Evolutionary conservation across 2,797 vertebrate genomes (phyloP).

Genomic region (Oreortyx pictus): DNA sequence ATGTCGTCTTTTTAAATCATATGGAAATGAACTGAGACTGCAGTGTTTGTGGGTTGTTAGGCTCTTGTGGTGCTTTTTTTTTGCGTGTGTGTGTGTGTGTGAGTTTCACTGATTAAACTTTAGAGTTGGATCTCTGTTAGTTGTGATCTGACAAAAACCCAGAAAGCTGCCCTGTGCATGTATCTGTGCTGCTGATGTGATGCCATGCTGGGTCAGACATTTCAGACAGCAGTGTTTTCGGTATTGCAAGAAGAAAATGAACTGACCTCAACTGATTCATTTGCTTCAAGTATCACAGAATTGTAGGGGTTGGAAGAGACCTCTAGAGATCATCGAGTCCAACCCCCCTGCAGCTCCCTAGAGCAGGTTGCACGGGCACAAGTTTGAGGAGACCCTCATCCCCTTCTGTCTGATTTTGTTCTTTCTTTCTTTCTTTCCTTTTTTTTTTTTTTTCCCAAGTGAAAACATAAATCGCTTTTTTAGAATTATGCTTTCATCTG

Average conservation of each 20-base stretch:
- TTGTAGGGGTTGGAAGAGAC: no score
- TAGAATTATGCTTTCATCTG: constrained; percentile 39
- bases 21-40: not conserved
- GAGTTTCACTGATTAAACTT: not conserved
- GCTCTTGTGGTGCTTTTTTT: no score
- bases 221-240: not conserved
- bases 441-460: not conserved
- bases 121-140: not conserved
- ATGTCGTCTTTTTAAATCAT: constrained; percentile 1
- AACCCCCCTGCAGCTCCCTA: no score
- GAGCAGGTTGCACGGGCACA: no score
- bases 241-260: not conserved
- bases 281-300: not conserved
- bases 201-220: not conserved
- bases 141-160: not conserved
- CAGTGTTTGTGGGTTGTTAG: not conserved
- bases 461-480: constrained; percentile 28
- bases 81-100: not conserved
- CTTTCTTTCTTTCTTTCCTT: not conserved
- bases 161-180: not conserved
- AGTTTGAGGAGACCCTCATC: not conserved
- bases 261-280: not conserved
- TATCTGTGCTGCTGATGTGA: not conserved
- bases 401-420: not conserved
- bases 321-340: no score